Evolutionary conservation across 2,113 vertebrate genomes (phyloP), one percentile per base, ranked within the genome.

Genomic region (Lagopus muta): DNA sequence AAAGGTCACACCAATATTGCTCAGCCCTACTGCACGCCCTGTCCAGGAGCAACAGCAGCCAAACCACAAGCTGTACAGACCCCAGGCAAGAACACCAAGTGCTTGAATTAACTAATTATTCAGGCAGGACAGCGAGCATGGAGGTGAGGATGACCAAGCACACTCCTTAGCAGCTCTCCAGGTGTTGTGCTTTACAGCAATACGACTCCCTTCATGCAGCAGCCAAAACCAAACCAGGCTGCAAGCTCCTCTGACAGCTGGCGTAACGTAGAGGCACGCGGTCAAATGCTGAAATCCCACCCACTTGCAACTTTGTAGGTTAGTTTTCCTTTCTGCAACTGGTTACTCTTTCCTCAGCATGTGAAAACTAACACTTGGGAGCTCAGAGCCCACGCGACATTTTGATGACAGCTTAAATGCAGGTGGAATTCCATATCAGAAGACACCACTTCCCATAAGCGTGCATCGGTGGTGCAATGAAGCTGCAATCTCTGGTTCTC

Each of bases 381-480:
- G 57, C 43, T 75, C 65, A 69, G 2, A 90, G 58, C 42, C 5
- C 2, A 25, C 1, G 0, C 8, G n/a, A 38, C 69, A 30, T 50
- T 76, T 43, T 1, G 2, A 28, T 34, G 74, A 45, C 32, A 80
- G 32, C 52, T 66, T 32, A 72, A 82, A 65, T 24, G 25, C 36
- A 84, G 36, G 40, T 89, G 81, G 55, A 21, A 58, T 73, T 62
- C 70, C 22, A 0, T 36, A 32, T 30, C 47, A 80, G 76, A 70
- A 70, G 50, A 22, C 0, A 0, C 43, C 6, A 1, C 8, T 86
- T 65, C 66, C 38, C 1, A 0, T 13, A 57, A 20, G 32, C 6
- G 1, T 14, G 32, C 8, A 17, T 5, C 36, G 43, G 55, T 60
- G 81, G n/a, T 0, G 9, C 52, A 72, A 19, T 28, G 72, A 85